Percentiles rank a stretch among this genome's conserved stretches.
Conservation (phyloP, 2,888 invertebrate genomes). For the Selenia dentaria region DNA sequence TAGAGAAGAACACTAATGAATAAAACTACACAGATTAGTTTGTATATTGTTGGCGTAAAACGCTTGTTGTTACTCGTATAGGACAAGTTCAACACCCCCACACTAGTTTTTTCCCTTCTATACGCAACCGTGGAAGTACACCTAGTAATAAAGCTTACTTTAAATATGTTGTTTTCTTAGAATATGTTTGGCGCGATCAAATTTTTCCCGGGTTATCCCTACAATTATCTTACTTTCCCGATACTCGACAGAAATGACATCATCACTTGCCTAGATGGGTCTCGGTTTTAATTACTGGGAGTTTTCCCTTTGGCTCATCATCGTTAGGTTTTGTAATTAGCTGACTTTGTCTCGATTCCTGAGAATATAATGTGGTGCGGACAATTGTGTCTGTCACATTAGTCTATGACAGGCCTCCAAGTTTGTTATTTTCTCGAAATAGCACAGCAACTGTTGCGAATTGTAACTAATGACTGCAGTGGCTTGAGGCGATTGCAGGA, state of each 20-base stretch:
- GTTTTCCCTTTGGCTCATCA: conserved; percentile 46
- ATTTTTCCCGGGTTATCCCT: conserved; percentile 44
- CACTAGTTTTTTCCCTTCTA: too few relatives aligned
- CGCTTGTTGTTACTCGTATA: too few relatives aligned
- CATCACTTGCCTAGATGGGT: conserved; percentile 19
- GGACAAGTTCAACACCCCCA: too few relatives aligned
- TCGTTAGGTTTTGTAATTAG: conserved; percentile 29
- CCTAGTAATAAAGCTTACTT: too few relatives aligned
- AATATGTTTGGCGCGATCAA: conserved; percentile 11
- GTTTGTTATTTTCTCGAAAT: conserved; percentile 60
- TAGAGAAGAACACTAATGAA: too few relatives aligned
- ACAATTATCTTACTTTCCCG: conserved; percentile 32
- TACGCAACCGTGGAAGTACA: too few relatives aligned
- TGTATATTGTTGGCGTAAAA: too few relatives aligned
- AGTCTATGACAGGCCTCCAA: conserved; percentile 43
- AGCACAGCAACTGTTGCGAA: conserved; percentile 67
- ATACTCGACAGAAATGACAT: conserved; percentile 36
- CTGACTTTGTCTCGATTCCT: conserved; percentile 23
- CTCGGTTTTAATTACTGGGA: conserved; percentile 30
- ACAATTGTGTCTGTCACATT: conserved; percentile 32
- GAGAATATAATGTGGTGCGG: conserved; percentile 26
- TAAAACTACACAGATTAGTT: too few relatives aligned
- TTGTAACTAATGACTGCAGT: conserved; percentile 66
- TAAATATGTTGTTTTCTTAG: conserved; percentile 11
- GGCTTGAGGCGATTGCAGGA: conserved; percentile 56